phyloP scores from a whole-genome alignment of 2,113 vertebrate genomes.

The Miniopterus natalensis region DNA sequence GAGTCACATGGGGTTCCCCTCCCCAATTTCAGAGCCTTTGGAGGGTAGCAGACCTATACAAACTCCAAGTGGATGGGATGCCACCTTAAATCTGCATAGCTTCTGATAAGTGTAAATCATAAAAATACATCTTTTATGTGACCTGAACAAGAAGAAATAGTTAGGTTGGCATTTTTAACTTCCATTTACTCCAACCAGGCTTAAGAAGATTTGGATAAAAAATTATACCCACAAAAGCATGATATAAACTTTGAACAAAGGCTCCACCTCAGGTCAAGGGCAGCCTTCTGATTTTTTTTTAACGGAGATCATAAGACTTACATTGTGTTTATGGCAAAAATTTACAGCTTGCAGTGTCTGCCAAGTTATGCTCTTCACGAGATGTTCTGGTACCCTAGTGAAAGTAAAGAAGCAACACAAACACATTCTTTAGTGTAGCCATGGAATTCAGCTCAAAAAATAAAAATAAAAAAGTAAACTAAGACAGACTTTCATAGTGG shows the following conservation, averaged over 20 bases:
- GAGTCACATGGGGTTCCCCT: background rate
- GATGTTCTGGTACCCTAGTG: conserved; percentile 93
- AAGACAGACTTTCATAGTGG: background rate
- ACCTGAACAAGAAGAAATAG: background rate
- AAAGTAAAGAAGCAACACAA: conserved; percentile 59
- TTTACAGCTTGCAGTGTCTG: conserved; percentile 97
- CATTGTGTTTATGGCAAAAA: conserved; percentile 97
- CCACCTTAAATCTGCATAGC: background rate
- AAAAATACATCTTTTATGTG: conserved; percentile 23
- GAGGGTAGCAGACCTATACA: background rate
- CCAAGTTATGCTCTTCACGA: conserved; percentile 96
- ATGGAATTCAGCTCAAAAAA: conserved; percentile 40
- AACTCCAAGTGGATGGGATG: background rate
- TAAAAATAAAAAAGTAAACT: background rate
- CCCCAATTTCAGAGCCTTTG: background rate
- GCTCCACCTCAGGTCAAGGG: background rate
- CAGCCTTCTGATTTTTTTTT: background rate
- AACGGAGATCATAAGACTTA: conserved; percentile 85
- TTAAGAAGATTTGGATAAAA: conserved; percentile 29
- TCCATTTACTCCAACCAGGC: background rate
- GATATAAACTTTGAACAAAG: conserved; percentile 30
- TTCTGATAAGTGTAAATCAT: background rate
- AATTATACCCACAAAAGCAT: background rate
- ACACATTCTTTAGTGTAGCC: conserved; percentile 55
- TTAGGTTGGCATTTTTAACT: conserved; percentile 1